Evolutionary conservation across 2,888 invertebrate genomes (phyloP).

Genomic region (Athetis lepigone): DNA sequence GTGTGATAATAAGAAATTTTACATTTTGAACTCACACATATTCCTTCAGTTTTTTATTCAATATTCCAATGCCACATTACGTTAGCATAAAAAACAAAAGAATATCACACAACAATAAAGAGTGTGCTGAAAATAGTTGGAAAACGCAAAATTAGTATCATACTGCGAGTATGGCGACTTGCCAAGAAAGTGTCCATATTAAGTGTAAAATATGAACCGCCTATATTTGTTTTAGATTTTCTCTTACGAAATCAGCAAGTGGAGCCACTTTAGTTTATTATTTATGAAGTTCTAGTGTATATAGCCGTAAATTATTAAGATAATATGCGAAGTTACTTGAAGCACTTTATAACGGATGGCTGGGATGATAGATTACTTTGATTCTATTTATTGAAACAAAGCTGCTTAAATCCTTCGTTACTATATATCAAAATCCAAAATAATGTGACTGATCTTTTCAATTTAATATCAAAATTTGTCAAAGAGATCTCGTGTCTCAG

Average conservation of each 20-base stretch:
- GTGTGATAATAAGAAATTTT: too few species aligned
- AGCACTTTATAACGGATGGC: background rate
- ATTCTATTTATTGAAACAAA: background rate
- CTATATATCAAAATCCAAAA: too few species aligned
- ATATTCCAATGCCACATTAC: too few species aligned
- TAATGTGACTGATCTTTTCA: too few species aligned
- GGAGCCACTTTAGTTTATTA: slow-evolving; percentile 29
- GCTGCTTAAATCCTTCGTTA: too few species aligned
- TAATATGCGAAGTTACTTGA: background rate
- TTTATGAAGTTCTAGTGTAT: slow-evolving; percentile 31
- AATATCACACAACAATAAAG: slow-evolving; percentile 3
- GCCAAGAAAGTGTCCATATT: slow-evolving; percentile 34
- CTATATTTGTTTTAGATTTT: slow-evolving; percentile 45
- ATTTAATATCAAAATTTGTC: too few species aligned
- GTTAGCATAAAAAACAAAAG: background rate
- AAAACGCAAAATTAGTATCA: slow-evolving; percentile 10
- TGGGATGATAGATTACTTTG: background rate
- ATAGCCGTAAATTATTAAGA: slow-evolving; percentile 16
- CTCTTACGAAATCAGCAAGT: slow-evolving; percentile 42
- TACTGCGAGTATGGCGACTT: slow-evolving; percentile 11
- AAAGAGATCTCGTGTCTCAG: too few species aligned
- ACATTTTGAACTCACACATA: too few species aligned
- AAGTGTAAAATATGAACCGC: slow-evolving; percentile 40
- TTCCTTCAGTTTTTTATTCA: too few species aligned
- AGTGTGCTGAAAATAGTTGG: background rate